Evolutionary conservation across 2,113 vertebrate species (phyloP), one percentile per base, ranked within the genome.

Genomic region (Athene noctua): DNA sequence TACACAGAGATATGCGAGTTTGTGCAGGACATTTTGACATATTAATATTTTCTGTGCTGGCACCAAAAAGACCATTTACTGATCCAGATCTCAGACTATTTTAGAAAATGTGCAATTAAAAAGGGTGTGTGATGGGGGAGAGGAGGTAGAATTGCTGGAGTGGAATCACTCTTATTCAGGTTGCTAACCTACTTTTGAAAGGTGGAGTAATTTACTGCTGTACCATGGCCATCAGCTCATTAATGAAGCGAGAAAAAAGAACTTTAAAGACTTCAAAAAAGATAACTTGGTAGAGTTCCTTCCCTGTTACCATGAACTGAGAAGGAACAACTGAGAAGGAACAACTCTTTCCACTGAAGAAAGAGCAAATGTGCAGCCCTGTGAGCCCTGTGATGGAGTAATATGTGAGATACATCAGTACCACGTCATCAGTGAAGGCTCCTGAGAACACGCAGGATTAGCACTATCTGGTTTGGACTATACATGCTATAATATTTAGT

Each of bases 31-130:
- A 1, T 16, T 87, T n/a, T 90, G 51, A 70, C 32, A 27, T n/a
- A 8, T 5, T 52, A 70, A 52, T 94, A 25, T 51, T 83, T 66
- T 58, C 54, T 88, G 32, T 68, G 62, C 62, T 92, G 90, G 87
- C 93, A 88, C 79, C 55, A 34, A 17, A 80, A 77, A 19, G 15
- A 49, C 16, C 51, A 52, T 92, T 84, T 95, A 58, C 46, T 94
- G 81, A 81, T 92, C 47, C 75, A 14, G 47, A 95, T 94, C 85
- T 88, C 81, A 27, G 63, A 9, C 42, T 90, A 1, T 86, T 88
- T 83, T 80, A 90, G 85, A 71, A 94, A 94, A 88, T 10, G 38
- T 74, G 90, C 90, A 88, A 65, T 94, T 90, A 86, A 90, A 87
- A 47, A 44, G 85, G 93, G 79, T 38, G 84, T 88, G 93, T 66